Conservation (phyloP, 2,888 invertebrate species). For the Pristionchus exspectatus region DNA sequence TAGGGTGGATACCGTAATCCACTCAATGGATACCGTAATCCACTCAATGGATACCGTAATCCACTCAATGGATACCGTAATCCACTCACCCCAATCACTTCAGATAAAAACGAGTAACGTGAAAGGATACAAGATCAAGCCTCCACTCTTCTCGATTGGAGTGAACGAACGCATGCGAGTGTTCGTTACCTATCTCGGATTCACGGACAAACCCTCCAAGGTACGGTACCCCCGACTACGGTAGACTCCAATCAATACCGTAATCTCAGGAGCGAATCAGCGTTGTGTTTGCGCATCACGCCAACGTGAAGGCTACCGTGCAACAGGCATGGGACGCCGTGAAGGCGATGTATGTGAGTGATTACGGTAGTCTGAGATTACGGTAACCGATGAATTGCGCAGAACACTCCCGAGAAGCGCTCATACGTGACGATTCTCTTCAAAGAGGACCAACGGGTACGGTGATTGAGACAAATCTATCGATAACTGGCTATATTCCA, state of each 20-base stretch:
- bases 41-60: background rate
- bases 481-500: background rate
- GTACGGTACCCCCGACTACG: background rate
- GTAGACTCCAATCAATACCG: background rate
- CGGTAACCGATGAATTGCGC: background rate
- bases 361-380: background rate
- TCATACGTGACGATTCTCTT: conserved; percentile 1
- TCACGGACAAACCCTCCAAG: background rate
- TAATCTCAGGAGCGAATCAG: conserved; percentile 31
- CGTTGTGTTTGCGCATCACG: background rate
- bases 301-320: background rate
- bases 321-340: background rate
- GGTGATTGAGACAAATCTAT: background rate
- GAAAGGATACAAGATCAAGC: conserved; percentile 4
- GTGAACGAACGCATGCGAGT: background rate
- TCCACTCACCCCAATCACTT: background rate
- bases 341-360: background rate
- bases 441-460: conserved; percentile 37
- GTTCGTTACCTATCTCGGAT: background rate
- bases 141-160: background rate
- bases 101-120: conserved; percentile 3
- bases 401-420: conserved; percentile 8
- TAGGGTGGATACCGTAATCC: background rate
- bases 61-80: background rate
- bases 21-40: background rate